Evolutionary conservation across 2,797 vertebrate species (phyloP).

Genomic region (Psittacula derbiana): DNA sequence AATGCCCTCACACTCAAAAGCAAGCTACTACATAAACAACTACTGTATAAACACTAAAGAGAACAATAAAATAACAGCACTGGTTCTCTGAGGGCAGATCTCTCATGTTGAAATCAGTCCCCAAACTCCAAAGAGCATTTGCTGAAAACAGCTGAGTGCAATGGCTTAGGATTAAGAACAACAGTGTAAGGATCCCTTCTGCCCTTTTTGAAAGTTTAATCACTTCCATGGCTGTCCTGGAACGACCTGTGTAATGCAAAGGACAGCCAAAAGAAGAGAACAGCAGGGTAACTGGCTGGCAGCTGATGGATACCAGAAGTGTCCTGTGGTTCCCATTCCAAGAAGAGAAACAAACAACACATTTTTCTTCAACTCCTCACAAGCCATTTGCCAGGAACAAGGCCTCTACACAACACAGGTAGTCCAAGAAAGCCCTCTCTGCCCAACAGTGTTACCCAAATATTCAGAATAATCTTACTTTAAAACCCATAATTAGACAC

Average conservation of each 20-base stretch:
- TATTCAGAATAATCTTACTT: neutral
- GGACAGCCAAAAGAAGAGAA: neutral
- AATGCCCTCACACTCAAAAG: neutral
- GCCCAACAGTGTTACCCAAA: neutral
- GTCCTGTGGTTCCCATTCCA: neutral
- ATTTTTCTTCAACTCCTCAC: neutral
- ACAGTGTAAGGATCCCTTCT: neutral
- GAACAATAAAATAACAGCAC: neutral
- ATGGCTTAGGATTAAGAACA: neutral
- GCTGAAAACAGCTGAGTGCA: neutral
- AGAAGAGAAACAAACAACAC: neutral
- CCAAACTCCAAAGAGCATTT: neutral
- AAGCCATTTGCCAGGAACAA: neutral
- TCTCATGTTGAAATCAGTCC: neutral
- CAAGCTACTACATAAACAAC: neutral
- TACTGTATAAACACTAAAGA: neutral
- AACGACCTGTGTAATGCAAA: neutral
- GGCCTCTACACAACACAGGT: neutral
- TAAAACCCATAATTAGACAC: neutral
- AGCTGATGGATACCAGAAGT: neutral
- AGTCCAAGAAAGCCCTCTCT: neutral
- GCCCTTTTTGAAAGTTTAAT: neutral
- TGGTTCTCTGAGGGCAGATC: neutral
- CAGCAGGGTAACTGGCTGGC: neutral
- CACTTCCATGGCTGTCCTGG: neutral